Conservation (phyloP, 2,888 invertebrate genomes). For the Phaedon cochleariae region DNA sequence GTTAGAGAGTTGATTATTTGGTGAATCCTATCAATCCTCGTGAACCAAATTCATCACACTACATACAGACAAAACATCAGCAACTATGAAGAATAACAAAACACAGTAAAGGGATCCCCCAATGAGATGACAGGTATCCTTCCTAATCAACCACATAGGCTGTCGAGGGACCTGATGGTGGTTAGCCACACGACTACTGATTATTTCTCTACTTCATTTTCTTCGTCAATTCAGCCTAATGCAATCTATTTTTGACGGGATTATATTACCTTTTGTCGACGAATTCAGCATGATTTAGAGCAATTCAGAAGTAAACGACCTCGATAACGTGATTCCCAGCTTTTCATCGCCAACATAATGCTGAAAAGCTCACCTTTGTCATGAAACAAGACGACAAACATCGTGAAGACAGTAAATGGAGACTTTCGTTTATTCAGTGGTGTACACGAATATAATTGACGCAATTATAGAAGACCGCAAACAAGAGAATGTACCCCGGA, state of each 20-base stretch:
- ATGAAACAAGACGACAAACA: constrained; percentile 32
- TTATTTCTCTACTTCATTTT: background rate
- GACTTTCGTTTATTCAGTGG: background rate
- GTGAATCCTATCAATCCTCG: too few species aligned
- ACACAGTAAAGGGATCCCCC: too few species aligned
- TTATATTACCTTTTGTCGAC: constrained; percentile 25
- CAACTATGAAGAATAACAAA: too few species aligned
- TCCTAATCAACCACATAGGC: too few species aligned
- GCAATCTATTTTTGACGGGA: constrained; percentile 9
- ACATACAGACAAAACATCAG: too few species aligned
- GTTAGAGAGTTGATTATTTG: too few species aligned
- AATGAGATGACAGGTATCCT: too few species aligned
- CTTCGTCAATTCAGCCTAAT: background rate
- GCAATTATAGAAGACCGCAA: too few species aligned
- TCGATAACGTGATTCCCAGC: constrained; percentile 31
- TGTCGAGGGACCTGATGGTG: too few species aligned
- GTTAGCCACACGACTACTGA: too few species aligned
- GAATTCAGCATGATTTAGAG: constrained; percentile 30
- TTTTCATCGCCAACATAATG: constrained; percentile 25
- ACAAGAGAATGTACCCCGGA: too few species aligned
- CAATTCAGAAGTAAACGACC: constrained; percentile 32
- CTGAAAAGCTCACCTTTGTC: constrained; percentile 30
- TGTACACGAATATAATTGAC: background rate
- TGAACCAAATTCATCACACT: too few species aligned
- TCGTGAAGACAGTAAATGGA: constrained; percentile 26